Evolutionary conservation across 2,797 vertebrate species (phyloP).

Genomic region (Xyrichtys novacula): DNA sequence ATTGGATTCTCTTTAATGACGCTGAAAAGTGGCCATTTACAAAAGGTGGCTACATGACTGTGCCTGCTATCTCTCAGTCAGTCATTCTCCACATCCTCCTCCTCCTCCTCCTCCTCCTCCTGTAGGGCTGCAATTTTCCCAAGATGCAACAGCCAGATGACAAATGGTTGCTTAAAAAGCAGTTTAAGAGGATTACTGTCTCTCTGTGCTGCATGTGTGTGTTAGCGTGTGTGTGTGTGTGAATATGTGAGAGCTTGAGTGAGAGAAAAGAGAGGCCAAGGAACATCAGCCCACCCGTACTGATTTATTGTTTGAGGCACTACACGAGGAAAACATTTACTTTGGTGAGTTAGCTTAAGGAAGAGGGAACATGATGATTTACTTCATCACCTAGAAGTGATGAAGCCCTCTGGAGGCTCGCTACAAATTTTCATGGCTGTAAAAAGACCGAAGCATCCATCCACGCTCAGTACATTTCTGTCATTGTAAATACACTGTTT

Average conservation of each 20-base stretch:
- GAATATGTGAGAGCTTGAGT: constrained; percentile 58
- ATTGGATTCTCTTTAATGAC: constrained; percentile 57
- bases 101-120: constrained; percentile 36
- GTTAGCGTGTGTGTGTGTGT: constrained; percentile 16
- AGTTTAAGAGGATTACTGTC: constrained; percentile 77
- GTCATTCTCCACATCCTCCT: constrained; percentile 38
- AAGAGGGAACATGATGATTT: constrained; percentile 57
- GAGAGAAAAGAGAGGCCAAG: constrained; percentile 59
- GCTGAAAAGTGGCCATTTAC: constrained; percentile 58
- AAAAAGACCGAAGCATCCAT: background rate
- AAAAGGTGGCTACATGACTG: constrained; percentile 27
- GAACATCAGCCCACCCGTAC: constrained; percentile 61
- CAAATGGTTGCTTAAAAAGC: constrained; percentile 80
- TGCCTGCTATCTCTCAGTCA: constrained; percentile 37
- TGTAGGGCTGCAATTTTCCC: constrained; percentile 50
- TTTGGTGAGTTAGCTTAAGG: constrained; percentile 40
- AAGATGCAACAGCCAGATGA: constrained; percentile 64
- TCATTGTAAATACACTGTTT: constrained; percentile 7
- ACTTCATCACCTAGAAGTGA: constrained; percentile 53
- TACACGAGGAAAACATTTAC: constrained; percentile 68
- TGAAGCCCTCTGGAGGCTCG: constrained; percentile 21
- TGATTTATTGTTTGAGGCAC: constrained; percentile 78
- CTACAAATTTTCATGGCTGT: constrained; percentile 33
- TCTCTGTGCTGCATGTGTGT: constrained; percentile 36
- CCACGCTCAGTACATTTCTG: background rate